A percentile compares a stretch with the other conserved stretches of the same genome.
Conservation (phyloP, 2,888 invertebrate species). For the Parelbella ahira region DNA sequence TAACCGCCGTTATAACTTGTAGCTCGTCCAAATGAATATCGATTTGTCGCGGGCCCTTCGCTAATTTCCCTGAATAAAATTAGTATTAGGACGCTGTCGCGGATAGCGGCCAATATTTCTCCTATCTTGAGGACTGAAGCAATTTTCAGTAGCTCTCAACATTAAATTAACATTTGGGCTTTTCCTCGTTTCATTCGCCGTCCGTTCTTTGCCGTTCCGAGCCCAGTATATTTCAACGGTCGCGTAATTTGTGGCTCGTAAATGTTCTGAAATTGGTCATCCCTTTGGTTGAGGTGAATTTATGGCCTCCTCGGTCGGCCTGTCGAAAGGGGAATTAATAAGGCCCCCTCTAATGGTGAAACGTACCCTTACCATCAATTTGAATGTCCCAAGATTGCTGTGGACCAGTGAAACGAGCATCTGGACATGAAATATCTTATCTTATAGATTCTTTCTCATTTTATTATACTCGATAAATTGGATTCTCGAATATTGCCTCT, state of each 20-base stretch:
- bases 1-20: conserved; percentile 58
- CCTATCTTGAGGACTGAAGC: conserved; percentile 65
- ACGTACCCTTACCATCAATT: conserved; percentile 79
- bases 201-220: conserved; percentile 56
- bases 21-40: conserved; percentile 71
- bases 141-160: conserved; percentile 74
- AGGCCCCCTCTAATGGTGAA: conserved; percentile 79
- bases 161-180: conserved; percentile 79
- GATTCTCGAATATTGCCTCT: conserved; percentile 50
- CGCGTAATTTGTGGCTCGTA: conserved; percentile 81
- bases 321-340: conserved; percentile 81
- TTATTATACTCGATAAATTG: conserved; percentile 50
- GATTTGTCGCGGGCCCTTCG: conserved; percentile 55
- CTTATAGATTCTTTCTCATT: conserved; percentile 33
- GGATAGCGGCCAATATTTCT: conserved; percentile 63
- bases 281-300: conserved; percentile 80
- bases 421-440: conserved; percentile 65
- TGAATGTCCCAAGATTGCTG: conserved; percentile 75
- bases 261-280: conserved; percentile 81
- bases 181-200: conserved; percentile 66
- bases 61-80: conserved; percentile 76
- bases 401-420: conserved; percentile 62
- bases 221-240: conserved; percentile 78
- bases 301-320: conserved; percentile 78
- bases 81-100: conserved; percentile 66